A percentile compares a stretch with the other conserved stretches of the same genome.
Evolutionary conservation across 2,113 vertebrate genomes (phyloP).

Genomic region (Actinemys pallida): DNA sequence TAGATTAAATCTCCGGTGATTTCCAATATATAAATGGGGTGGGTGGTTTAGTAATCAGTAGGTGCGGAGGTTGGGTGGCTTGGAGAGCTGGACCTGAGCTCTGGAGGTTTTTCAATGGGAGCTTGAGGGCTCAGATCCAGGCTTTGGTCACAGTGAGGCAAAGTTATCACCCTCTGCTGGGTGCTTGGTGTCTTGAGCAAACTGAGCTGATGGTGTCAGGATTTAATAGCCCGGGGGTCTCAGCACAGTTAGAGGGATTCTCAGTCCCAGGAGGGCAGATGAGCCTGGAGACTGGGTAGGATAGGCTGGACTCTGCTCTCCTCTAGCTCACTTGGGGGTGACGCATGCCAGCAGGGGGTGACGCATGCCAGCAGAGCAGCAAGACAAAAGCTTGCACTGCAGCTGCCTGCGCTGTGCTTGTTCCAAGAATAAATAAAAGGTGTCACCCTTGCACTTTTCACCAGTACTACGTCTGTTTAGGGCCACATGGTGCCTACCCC

Average conservation of each 20-base stretch:
- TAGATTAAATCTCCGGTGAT: neutral
- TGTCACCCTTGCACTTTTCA: neutral
- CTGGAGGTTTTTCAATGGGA: neutral
- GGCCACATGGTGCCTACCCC: neutral
- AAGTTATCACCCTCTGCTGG: fast-evolving
- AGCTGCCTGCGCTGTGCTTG: neutral
- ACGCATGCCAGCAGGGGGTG: neutral
- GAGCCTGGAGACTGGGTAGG: neutral
- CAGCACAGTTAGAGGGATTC: fast-evolving
- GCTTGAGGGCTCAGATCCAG: fast-evolving
- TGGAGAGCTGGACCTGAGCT: neutral
- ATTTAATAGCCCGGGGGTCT: fast-evolving
- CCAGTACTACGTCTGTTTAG: neutral
- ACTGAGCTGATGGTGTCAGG: fast-evolving
- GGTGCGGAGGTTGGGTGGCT: neutral
- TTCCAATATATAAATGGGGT: neutral
- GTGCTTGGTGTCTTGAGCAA: neutral
- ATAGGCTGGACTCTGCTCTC: neutral
- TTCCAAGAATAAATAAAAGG: neutral
- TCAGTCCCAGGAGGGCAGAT: neutral
- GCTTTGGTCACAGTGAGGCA: fast-evolving
- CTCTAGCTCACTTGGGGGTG: neutral
- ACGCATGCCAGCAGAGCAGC: no score
- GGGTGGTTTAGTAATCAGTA: neutral
- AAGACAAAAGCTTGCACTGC: neutral